phyloP scores from a whole-genome alignment of 2,113 vertebrate genomes.

The Chloroceryle aenea region DNA sequence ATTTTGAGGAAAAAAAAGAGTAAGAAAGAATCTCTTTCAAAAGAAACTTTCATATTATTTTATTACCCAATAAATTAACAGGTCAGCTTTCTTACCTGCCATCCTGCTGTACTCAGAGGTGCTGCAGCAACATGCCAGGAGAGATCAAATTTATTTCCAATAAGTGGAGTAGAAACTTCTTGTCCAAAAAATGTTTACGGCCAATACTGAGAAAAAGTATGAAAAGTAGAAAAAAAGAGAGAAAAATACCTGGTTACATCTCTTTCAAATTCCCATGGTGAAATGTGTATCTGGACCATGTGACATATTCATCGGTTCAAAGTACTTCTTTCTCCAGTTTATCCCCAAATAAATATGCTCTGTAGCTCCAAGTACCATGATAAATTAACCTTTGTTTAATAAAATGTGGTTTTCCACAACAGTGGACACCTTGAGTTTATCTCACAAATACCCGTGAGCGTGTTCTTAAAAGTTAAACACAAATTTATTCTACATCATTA shows the following conservation, averaged over 20 bases:
- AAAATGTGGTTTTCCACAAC: neutral
- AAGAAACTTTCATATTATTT: neutral
- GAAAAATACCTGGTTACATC: neutral
- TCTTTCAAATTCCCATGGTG: neutral
- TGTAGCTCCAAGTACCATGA: rapidly evolving
- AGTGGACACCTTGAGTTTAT: neutral
- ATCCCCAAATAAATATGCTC: neutral
- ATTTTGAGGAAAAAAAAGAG: neutral
- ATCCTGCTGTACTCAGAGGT: neutral
- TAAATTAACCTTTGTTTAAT: neutral
- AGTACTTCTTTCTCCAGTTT: neutral
- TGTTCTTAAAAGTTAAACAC: neutral
- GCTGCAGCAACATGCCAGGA: rapidly evolving
- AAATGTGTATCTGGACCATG: neutral
- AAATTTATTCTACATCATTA: neutral
- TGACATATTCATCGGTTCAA: neutral
- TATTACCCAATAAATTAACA: neutral
- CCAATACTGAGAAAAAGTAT: neutral
- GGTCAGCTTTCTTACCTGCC: neutral
- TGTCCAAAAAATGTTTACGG: neutral
- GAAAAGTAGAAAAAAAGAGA: neutral
- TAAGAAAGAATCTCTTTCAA: neutral
- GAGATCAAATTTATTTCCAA: neutral
- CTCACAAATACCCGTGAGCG: neutral
- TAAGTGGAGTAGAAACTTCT: neutral